Base-by-base conservation (phyloP, 2,797 vertebrate genomes). In the Ispidina lecontei region DNA sequence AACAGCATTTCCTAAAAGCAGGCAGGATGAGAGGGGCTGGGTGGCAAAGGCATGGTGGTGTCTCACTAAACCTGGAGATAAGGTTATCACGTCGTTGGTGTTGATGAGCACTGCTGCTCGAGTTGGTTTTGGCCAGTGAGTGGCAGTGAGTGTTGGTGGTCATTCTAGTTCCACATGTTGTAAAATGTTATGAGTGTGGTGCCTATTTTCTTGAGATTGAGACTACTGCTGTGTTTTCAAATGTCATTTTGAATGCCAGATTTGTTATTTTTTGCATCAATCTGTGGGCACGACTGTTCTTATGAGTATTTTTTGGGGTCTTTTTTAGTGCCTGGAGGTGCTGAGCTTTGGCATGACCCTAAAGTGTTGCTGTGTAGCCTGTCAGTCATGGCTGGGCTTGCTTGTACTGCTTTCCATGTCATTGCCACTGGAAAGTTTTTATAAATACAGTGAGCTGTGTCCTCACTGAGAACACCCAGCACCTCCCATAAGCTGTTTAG, bases 191-290 rank as follows among this genome's bases (percentile, higher is more conserved):
- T 5, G 43, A 16, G 65, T 10, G 60, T 51, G 25, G 82, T 55
- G 19, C 1, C 1, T 56, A 31, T 90, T 41, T 76, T 82, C 75
- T 69, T 20, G 37, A 77, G 75, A 33, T 88, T 15, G 75, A 47
- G 78, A 62, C 65, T 0, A 5, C 80, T 0, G 2, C 73, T 14
- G 7, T 60, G 68, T 88, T 80, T 77, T 64, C 55, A 78, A 26
- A 39, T 1, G 29, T 91, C 83, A 41, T 7, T 90, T 83, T 95
- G 90, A 94, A n/a, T 93, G 88, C 91, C 90, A 91, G 92, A 35
- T 68, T 83, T 78, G 89, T 90, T 93, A 88, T 91, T 95, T 95
- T 91, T 91, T 72, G 46, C 79, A 69, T 96, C 76, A 74, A 56
- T 47, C 51, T 58, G 23, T 43, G 62, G 69, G 67, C 76, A 49